Conservation (phyloP, 1,140 invertebrate species). For the Drosophila lacertosa region DNA sequence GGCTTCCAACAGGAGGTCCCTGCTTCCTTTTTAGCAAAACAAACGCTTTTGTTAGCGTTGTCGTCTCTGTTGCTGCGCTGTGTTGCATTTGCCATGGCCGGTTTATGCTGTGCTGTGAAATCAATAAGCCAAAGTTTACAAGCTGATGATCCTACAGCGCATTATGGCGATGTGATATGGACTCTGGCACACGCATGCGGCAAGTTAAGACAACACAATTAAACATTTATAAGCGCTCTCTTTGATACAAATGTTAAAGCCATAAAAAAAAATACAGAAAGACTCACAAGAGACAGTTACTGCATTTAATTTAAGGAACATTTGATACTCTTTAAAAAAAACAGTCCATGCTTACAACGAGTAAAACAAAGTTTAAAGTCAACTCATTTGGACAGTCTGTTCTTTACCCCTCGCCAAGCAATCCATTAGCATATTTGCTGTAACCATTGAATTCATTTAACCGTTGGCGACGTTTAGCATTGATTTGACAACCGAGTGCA, state of each 20-base stretch:
- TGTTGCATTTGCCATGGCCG: too few species aligned
- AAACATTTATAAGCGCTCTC: too few species aligned
- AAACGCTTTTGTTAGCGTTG: too few species aligned
- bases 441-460: conserved; percentile 24
- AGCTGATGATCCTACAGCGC: conserved; percentile 34
- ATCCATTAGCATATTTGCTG: conserved; percentile 38
- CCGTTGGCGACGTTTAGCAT: conserved; percentile 28
- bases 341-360: too few species aligned
- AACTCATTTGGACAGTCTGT: conserved; percentile 9
- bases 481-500: conserved; percentile 50
- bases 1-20: too few species aligned
- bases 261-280: too few species aligned
- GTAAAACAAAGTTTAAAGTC: conserved; percentile 3
- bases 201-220: conserved; percentile 33
- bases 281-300: neutral
- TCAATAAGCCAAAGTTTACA: conserved; percentile 59
- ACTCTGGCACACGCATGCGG: conserved; percentile 15
- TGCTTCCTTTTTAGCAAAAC: too few species aligned
- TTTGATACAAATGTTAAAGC: too few species aligned
- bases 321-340: neutral
- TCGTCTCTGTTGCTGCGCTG: too few species aligned
- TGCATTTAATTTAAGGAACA: neutral
- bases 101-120: conserved; percentile 59
- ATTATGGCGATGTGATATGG: neutral
- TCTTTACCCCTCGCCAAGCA: neutral